Base-by-base conservation (phyloP, 1,140 invertebrate species). In the Leptinotarsa defecta region DNA sequence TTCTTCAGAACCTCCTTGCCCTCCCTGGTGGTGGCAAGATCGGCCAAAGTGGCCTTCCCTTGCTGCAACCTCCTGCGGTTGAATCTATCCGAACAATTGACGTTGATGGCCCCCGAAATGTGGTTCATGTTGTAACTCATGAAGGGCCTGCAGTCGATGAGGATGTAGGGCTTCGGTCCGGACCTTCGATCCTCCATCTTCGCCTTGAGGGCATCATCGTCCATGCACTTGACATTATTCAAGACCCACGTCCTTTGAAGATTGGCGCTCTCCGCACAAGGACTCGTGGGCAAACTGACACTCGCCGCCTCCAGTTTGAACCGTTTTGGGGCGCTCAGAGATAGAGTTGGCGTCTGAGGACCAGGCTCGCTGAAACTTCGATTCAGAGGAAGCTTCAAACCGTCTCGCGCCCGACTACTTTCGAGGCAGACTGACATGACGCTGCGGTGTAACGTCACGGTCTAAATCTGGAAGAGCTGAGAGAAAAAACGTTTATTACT, bases 81-180 rank as follows among this genome's bases (percentile, higher is more conserved):
- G 83, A 93, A 91, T 49, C 93, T 86, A 83, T 94, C 93, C 3
- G 91, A 89, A 82, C 92, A 94, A 84, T 92, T 93, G 22, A 94
- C 88, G 85, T 94, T 94, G 73, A 94, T 90, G 19, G 93, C 91
- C 17, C 92, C 92, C 27, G 87, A 86, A 52, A 94, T 90, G 83
- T 95, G 93, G 77, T 89, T 89, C 43, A 90, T 87, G 82, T 93
- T 93, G 85, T 91, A 94, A 22, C 89, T 88, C 24, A 94, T 89
- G 80, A 94, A 94, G 0, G 93, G 89, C 43, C 93, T 88, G 82
- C 92, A 92, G 81, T 95, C 93, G 22, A 94, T 80, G 0, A 94
- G 78, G 3, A 93, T 85, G 62, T 90, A 87, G 27, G 79, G 79
- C 22, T 79, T 79, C 2, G 81, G 68, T 1, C 80, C 81, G 15